Percentiles rank a stretch among this genome's conserved stretches.
Conservation (phyloP, 30 jellyfish, hydroid and myxozoan species). For the Cassiopea xamachana region DNA sequence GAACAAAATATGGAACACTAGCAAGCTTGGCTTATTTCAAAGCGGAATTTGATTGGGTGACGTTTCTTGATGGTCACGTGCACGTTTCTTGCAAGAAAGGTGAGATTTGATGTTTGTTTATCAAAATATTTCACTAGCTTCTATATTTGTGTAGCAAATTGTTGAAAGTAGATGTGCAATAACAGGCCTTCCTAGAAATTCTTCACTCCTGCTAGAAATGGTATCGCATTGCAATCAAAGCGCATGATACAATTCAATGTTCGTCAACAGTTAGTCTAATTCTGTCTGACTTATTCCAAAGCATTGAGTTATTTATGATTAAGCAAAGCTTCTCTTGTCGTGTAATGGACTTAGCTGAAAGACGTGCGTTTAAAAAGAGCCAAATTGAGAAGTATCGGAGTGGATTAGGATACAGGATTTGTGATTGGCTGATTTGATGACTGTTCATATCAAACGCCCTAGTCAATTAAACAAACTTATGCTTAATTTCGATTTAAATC, state of each 20-base stretch:
- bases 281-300: not conserved
- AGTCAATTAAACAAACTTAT: not conserved
- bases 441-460: not conserved
- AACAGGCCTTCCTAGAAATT: no score
- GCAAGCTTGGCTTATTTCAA: conserved; percentile 92
- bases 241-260: not conserved
- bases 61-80: conserved; percentile 82
- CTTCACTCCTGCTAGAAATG: no score
- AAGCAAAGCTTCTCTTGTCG: not conserved
- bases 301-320: no score
- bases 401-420: not conserved
- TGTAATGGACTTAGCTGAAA: not conserved
- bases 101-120: conserved; percentile 4
- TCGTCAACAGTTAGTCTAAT: not conserved
- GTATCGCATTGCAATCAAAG: no score
- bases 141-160: no score
- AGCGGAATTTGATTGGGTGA: conserved; percentile 84
- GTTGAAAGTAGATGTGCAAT: no score
- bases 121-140: not conserved
- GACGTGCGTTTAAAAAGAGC: not conserved
- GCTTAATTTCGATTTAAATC: not conserved
- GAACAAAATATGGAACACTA: conserved; percentile 60
- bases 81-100: conserved; percentile 92
- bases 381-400: not conserved
- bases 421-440: not conserved